Evolutionary conservation across 2,888 invertebrate genomes (phyloP).

Genomic region (Xylocampa areola): DNA sequence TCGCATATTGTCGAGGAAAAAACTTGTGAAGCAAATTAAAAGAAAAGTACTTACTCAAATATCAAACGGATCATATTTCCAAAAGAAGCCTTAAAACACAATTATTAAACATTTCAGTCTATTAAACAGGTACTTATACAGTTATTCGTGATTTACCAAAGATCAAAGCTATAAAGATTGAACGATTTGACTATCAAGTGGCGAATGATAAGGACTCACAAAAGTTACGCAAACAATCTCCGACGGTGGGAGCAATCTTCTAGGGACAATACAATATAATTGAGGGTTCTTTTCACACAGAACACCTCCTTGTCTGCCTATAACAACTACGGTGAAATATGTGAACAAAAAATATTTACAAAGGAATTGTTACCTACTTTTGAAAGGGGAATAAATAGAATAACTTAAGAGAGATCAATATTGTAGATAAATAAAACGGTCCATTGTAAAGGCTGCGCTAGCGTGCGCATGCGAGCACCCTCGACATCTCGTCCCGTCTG

Average conservation of each 20-base stretch:
- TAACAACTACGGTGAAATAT: slow-evolving; percentile 79
- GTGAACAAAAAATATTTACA: slow-evolving; percentile 84
- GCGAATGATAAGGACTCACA: slow-evolving; percentile 59
- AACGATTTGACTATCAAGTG: slow-evolving; percentile 50
- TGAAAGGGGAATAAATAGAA: slow-evolving; percentile 72
- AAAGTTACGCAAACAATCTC: slow-evolving; percentile 67
- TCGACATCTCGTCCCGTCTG: slow-evolving; percentile 41
- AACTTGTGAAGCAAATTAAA: not conserved
- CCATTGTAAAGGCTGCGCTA: slow-evolving; percentile 75
- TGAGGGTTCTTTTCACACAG: slow-evolving; percentile 75
- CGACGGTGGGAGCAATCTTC: slow-evolving; percentile 57
- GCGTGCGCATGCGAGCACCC: slow-evolving; percentile 58
- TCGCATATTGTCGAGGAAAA: not conserved
- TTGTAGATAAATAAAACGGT: slow-evolving; percentile 81
- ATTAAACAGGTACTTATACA: slow-evolving; percentile 5
- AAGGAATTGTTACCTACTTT: slow-evolving; percentile 79
- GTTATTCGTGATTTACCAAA: slow-evolving; percentile 10
- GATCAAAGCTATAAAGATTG: slow-evolving; percentile 20
- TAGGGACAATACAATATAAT: slow-evolving; percentile 76
- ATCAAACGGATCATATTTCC: not conserved
- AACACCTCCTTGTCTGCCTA: slow-evolving; percentile 75
- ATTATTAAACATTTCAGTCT: not conserved
- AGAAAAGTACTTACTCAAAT: not conserved
- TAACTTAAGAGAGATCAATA: slow-evolving; percentile 81
- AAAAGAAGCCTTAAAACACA: not conserved